Percentiles rank a stretch among this genome's conserved stretches.
Conservation (phyloP, 2,113 vertebrate genomes). For the Nannobrachium achirus region DNA sequence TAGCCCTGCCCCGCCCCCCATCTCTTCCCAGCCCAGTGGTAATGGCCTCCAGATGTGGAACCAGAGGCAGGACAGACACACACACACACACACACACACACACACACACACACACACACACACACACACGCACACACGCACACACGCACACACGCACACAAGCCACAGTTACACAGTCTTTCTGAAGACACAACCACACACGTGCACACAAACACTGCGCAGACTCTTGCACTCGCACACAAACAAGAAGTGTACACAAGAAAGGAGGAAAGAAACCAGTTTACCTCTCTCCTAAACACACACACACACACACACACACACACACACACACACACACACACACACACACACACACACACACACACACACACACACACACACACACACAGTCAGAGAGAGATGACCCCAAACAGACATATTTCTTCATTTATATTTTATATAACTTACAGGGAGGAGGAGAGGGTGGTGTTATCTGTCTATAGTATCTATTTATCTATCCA, state of each 20-base stretch:
- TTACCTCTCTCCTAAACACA: too few species aligned
- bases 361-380: too few species aligned
- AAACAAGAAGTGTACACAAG: background rate
- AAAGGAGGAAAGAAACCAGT: background rate
- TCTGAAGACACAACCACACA: slow-evolving; percentile 1
- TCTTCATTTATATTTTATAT: slow-evolving; percentile 63
- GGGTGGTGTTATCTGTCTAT: slow-evolving; percentile 22
- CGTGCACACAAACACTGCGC: slow-evolving; percentile 18
- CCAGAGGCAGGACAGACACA: slow-evolving; percentile 33
- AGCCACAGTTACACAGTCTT: slow-evolving; percentile 6
- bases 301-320: too few species aligned
- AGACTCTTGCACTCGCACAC: too few species aligned
- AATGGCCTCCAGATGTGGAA: slow-evolving; percentile 78
- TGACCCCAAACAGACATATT: slow-evolving; percentile 39
- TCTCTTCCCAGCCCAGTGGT: slow-evolving; percentile 53
- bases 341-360: too few species aligned
- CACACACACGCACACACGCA: background rate
- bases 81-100: slow-evolving; percentile 5
- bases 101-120: slow-evolving; percentile 24
- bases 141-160: slow-evolving; percentile 52
- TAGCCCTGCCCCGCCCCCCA: slow-evolving; percentile 46
- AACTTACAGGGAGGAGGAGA: slow-evolving; percentile 21
- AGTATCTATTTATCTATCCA: background rate
- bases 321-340: too few species aligned
- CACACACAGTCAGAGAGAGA: background rate